Conservation (phyloP, 1,140 invertebrate genomes). For the Drosophila pandora region DNA sequence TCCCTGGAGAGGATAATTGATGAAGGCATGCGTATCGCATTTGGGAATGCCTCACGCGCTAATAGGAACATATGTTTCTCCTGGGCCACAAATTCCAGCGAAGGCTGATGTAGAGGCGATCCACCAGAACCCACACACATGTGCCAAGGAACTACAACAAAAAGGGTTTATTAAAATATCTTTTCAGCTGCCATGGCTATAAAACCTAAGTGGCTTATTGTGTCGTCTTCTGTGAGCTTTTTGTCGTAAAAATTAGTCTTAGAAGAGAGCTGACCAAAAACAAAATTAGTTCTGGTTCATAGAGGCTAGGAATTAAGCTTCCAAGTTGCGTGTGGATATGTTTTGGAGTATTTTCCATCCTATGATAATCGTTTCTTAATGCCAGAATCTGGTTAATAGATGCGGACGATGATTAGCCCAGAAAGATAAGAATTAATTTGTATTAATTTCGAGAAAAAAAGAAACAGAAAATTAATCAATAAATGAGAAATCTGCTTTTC, state of each 20-base stretch:
- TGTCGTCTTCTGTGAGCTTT: conserved; percentile 33
- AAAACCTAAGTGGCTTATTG: conserved; percentile 76
- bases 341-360: conserved; percentile 7
- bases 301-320: conserved; percentile 6
- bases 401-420: conserved; percentile 38
- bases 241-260: conserved; percentile 61
- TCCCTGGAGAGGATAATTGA: conserved; percentile 62
- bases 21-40: conserved; percentile 66
- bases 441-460: neutral
- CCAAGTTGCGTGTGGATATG: conserved; percentile 25
- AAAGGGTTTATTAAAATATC: conserved; percentile 52
- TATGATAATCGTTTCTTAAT: conserved; percentile 53
- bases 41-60: conserved; percentile 68
- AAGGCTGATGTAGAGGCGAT: conserved; percentile 1
- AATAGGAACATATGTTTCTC: conserved; percentile 73
- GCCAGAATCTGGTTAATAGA: conserved; percentile 17
- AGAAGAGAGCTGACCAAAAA: conserved; percentile 12
- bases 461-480: neutral
- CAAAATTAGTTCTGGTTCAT: conserved; percentile 39
- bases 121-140: conserved; percentile 46
- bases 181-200: conserved; percentile 36
- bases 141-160: neutral
- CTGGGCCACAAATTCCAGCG: neutral
- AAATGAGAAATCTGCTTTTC: conserved; percentile 2
- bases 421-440: conserved; percentile 36